phyloP scores from a whole-genome alignment of 2,888 invertebrate species.

The Teleiodes luculella region DNA sequence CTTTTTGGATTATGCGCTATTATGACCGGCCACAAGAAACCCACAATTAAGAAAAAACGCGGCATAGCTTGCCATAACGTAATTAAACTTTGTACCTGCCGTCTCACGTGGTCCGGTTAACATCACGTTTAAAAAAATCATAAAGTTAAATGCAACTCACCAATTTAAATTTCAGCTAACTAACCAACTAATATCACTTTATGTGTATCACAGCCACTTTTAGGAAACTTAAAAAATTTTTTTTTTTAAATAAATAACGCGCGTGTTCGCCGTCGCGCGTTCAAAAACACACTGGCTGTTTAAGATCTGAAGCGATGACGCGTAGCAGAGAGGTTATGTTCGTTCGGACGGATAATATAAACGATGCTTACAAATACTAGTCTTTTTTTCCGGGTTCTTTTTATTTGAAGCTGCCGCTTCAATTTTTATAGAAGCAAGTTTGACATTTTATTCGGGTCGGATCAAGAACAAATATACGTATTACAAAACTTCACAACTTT shows the following conservation, averaged over 20 bases:
- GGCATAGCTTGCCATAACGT: conserved; percentile 6
- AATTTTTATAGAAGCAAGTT: not conserved
- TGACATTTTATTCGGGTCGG: not conserved
- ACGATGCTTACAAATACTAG: not conserved
- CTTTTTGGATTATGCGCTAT: not conserved
- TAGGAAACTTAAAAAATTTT: conserved; percentile 28
- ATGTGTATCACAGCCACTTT: conserved; percentile 28
- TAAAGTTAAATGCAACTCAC: conserved; percentile 8
- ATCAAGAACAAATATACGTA: too few relatives aligned
- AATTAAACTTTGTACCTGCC: conserved; percentile 19
- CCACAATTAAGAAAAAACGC: conserved; percentile 6
- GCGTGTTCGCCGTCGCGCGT: conserved; percentile 48
- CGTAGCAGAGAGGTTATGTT: not conserved
- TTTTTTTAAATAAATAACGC: conserved; percentile 22
- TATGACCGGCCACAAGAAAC: not conserved
- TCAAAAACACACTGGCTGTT: conserved; percentile 47
- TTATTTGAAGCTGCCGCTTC: not conserved
- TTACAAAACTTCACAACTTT: too few relatives aligned
- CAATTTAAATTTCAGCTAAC: conserved; percentile 6
- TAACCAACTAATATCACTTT: conserved; percentile 24
- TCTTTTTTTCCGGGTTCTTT: not conserved
- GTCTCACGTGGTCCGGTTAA: conserved; percentile 20
- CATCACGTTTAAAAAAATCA: not conserved
- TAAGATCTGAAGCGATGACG: conserved; percentile 5
- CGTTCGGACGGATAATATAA: not conserved